phyloP scores from a whole-genome alignment of 2,113 vertebrate species.

The Vulpes ferrilata region DNA sequence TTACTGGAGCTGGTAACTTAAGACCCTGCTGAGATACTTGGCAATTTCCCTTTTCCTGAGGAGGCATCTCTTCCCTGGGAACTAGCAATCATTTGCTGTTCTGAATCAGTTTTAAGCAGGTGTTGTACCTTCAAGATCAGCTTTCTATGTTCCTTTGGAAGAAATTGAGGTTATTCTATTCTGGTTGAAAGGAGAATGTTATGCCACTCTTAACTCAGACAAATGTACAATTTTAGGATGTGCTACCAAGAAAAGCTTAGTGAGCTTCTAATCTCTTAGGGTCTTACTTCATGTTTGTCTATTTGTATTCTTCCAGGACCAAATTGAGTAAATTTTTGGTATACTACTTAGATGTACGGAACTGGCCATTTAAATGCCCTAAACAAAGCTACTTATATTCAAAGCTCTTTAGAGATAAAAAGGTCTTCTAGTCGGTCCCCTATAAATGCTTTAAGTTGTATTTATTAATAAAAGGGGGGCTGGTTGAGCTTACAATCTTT shows the following conservation, averaged over 20 bases:
- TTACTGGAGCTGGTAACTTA: slow-evolving; percentile 77
- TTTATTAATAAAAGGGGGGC: slow-evolving; percentile 51
- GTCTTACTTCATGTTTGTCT: slow-evolving; percentile 55
- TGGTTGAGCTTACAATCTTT: slow-evolving; percentile 13
- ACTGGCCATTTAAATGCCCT: slow-evolving; percentile 64
- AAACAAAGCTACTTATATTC: slow-evolving; percentile 45
- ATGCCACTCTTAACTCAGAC: slow-evolving; percentile 56
- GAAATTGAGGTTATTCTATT: slow-evolving; percentile 59
- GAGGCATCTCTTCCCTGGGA: slow-evolving; percentile 47
- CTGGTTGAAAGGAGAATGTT: slow-evolving; percentile 52
- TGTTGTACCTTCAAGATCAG: slow-evolving; percentile 53
- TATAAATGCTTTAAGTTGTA: slow-evolving; percentile 57
- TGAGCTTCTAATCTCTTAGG: background rate
- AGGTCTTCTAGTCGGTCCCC: slow-evolving; percentile 8
- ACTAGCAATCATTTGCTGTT: slow-evolving; percentile 59
- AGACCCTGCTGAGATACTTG: slow-evolving; percentile 74
- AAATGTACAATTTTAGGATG: slow-evolving; percentile 52
- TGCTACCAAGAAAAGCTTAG: slow-evolving; percentile 16
- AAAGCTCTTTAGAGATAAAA: slow-evolving; percentile 57
- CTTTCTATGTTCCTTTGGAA: slow-evolving; percentile 68
- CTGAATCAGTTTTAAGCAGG: slow-evolving; percentile 59
- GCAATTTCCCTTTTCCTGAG: slow-evolving; percentile 60
- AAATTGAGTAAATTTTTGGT: slow-evolving; percentile 55
- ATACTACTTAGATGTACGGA: slow-evolving; percentile 53
- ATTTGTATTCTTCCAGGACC: slow-evolving; percentile 31